Conservation (phyloP, 2,113 vertebrate genomes). For the Tretioscincus oriximinensis region DNA sequence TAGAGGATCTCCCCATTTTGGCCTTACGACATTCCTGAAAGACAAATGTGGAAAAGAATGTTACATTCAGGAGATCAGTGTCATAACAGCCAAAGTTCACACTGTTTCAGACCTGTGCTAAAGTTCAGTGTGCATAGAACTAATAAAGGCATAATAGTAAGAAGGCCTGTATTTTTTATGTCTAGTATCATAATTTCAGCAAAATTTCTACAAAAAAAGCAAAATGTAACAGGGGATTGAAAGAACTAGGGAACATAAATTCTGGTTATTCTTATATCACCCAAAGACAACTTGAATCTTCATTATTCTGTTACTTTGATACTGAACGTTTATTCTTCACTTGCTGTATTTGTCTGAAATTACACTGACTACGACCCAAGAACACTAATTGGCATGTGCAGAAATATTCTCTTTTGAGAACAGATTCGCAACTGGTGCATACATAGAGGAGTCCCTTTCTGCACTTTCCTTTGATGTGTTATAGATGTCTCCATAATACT, state of each 20-base stretch:
- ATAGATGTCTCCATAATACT: no score
- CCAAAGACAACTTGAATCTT: neutral
- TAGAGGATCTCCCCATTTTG: no score
- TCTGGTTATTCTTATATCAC: neutral
- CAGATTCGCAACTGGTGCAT: no score
- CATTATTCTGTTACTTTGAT: neutral
- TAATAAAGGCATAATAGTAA: neutral
- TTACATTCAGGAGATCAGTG: no score
- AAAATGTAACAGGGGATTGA: neutral
- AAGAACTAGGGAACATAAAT: neutral
- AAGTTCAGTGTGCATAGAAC: neutral
- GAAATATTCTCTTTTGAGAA: neutral
- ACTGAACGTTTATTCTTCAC: neutral
- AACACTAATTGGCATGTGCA: neutral
- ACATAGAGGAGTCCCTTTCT: no score
- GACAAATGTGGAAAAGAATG: no score
- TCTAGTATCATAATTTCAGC: neutral
- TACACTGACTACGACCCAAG: neutral
- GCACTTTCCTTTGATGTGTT: no score
- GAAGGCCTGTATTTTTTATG: neutral
- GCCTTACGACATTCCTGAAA: no score
- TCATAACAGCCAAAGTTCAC: neutral
- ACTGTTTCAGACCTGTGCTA: neutral
- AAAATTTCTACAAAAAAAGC: neutral
- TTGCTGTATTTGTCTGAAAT: no score